These are phyloP conservation scores for Probosciger aterrimus DNA, from an alignment of 2,113 vertebrate genomes.

Conservation along the genomic window DNA sequence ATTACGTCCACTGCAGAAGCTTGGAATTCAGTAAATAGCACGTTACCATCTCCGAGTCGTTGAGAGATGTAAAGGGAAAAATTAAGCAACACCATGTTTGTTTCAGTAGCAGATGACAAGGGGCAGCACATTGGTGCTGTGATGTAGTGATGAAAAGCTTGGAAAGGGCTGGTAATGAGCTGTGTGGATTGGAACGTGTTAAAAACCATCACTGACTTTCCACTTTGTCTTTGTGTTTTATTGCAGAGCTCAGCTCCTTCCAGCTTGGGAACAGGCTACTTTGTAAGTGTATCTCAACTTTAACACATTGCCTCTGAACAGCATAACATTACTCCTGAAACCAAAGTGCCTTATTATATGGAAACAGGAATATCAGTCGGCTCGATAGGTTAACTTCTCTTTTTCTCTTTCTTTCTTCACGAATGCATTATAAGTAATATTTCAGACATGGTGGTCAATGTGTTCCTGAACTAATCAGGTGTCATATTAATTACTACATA, in stretches of 20 bases:
- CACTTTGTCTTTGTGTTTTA: constrained; percentile 77
- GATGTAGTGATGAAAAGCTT: constrained; percentile 81
- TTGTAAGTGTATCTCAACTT: constrained; percentile 79
- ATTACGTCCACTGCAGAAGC: constrained; percentile 87
- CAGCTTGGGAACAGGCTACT: constrained; percentile 86
- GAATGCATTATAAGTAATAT: neutral
- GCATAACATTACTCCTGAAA: neutral
- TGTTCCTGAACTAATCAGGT: neutral
- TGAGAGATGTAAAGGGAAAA: constrained; percentile 83
- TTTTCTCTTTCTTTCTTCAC: neutral
- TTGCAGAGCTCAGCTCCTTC: constrained; percentile 82
- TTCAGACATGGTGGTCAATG: neutral
- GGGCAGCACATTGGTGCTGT: constrained; percentile 74
- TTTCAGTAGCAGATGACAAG: constrained; percentile 83
- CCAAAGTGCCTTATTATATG: neutral
- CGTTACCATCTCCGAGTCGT: constrained; percentile 83
- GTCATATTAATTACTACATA: neutral
- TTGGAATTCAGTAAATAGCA: constrained; percentile 97
- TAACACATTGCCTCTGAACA: constrained; percentile 24
- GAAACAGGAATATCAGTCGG: neutral
- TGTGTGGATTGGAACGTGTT: constrained; percentile 63
- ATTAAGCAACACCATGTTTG: constrained; percentile 76
- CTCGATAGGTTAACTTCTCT: neutral
- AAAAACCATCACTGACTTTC: constrained; percentile 76
- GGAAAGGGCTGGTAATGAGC: constrained; percentile 82